Evolutionary conservation across 2,888 invertebrate species (phyloP), one percentile per base, ranked within the genome.

Genomic region (Galeruca laticollis): DNA sequence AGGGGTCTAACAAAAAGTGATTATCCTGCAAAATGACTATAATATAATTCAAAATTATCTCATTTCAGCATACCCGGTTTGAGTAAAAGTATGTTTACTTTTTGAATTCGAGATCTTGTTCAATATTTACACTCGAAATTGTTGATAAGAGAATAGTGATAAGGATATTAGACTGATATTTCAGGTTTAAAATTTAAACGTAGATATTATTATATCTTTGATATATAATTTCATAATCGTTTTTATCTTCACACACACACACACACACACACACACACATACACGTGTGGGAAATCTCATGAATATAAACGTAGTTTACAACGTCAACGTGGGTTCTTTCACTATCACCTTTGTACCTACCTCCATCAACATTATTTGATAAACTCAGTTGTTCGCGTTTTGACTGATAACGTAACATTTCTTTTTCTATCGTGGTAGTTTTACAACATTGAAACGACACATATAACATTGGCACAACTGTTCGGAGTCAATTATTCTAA

Each of bases 121-220:
- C 56, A 57, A 57, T 57, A 57, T 57, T 57, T 15, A 57, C 56
- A 33, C 35, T 35, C 47, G 9, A 47, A 18, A 47, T 31, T 57
- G 3, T 57, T 35, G 56, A 57, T 57, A 57, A 57, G 33, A 51
- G 9, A 57, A 35, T n/a, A 57, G 33, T 15, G 56, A 57, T 57
- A 57, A 57, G 15, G 11, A 54, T 54, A 26, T 54, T 6, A 54
- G 51, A 51, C 21, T 51, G 5, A 6, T 40, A 40, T n/a, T 40
- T 40, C 6, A 40, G 40, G 37, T 37, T 37, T 37, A n/a, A 18
- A 8, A 9, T 47, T 15, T 9, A 1, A 18, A 47, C 47, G 18
- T 47, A 47, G 47, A 47, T 18, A 47, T 47, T 2, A 43, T n/a
- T 15, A 18, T 47, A 18, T 40, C 11, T 40, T 2, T 10, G 13